phyloP scores from a whole-genome alignment of 2,888 invertebrate species.

The Auanema sp. region DNA sequence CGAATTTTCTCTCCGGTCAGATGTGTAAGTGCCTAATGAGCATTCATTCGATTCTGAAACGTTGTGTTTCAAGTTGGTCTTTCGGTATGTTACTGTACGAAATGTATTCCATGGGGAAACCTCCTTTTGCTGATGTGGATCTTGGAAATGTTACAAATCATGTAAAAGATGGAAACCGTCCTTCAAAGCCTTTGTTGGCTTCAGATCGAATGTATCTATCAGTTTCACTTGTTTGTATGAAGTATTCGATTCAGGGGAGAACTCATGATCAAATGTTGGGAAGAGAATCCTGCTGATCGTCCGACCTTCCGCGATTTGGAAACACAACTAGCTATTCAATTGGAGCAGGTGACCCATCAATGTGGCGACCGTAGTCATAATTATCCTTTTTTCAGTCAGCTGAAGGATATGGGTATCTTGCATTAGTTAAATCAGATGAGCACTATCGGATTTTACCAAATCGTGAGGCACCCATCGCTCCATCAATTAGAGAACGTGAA shows the following conservation, averaged over 20 bases:
- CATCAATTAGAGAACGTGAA: no score
- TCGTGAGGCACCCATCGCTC: no score
- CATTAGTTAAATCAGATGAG: conserved; percentile 35
- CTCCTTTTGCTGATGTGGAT: conserved; percentile 52
- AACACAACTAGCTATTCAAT: conserved; percentile 45
- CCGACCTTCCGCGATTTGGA: conserved; percentile 54
- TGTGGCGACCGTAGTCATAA: background rate
- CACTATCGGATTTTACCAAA: conserved; percentile 32
- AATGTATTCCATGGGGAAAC: conserved; percentile 58
- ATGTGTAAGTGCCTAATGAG: background rate
- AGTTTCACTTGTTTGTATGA: no score
- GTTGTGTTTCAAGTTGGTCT: conserved; percentile 43
- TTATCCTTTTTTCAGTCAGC: conserved; percentile 29
- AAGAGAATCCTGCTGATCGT: conserved; percentile 45
- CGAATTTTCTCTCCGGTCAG: background rate
- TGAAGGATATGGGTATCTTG: conserved; percentile 54
- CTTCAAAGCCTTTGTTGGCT: conserved; percentile 47
- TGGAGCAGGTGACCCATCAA: conserved; percentile 36
- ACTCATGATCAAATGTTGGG: conserved; percentile 58
- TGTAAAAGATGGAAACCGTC: conserved; percentile 49
- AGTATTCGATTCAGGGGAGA: conserved; percentile 22
- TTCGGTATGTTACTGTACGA: conserved; percentile 58
- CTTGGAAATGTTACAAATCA: conserved; percentile 47
- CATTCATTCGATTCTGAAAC: background rate
- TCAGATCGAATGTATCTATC: conserved; percentile 49